phyloP scores from a whole-genome alignment of 2,797 vertebrate genomes.

The Rousettus madagascariensis region DNA sequence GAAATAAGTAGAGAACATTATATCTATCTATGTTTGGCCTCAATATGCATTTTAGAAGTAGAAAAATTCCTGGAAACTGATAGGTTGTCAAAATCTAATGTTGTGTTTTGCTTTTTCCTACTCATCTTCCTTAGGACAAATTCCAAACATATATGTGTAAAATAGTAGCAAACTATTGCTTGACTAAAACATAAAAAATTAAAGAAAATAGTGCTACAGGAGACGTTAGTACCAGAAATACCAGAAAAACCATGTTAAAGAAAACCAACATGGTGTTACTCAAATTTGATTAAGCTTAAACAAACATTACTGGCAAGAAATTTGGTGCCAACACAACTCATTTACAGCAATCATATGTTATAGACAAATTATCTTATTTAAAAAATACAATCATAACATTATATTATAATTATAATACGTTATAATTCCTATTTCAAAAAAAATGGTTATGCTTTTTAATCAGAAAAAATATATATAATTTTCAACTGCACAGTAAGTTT shows the following conservation, averaged over 20 bases:
- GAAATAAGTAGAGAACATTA: conserved; percentile 38
- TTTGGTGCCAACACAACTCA: conserved; percentile 15
- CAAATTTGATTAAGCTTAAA: conserved; percentile 65
- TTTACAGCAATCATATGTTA: conserved; percentile 29
- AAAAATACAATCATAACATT: too few relatives aligned
- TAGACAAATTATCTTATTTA: conserved; percentile 45
- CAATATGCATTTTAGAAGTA: conserved; percentile 26
- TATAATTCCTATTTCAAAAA: conserved; percentile 48
- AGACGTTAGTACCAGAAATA: conserved; percentile 49
- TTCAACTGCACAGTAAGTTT: conserved; percentile 8
- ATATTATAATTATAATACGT: too few relatives aligned
- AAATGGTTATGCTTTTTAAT: conserved; percentile 9
- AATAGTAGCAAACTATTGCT: conserved; percentile 33
- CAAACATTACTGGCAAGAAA: conserved; percentile 62
- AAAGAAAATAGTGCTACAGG: background rate
- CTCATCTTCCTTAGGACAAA: conserved; percentile 58
- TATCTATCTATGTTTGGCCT: conserved; percentile 28
- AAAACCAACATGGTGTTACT: conserved; percentile 53
- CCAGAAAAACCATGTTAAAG: conserved; percentile 45
- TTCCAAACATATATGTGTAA: background rate
- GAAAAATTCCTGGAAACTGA: conserved; percentile 51
- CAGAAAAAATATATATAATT: background rate
- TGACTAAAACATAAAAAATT: conserved; percentile 33
- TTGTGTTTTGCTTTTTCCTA: background rate
- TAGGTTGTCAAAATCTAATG: conserved; percentile 36